Evolutionary conservation across 2,888 invertebrate genomes (phyloP).

Genomic region (Empis stercorea): DNA sequence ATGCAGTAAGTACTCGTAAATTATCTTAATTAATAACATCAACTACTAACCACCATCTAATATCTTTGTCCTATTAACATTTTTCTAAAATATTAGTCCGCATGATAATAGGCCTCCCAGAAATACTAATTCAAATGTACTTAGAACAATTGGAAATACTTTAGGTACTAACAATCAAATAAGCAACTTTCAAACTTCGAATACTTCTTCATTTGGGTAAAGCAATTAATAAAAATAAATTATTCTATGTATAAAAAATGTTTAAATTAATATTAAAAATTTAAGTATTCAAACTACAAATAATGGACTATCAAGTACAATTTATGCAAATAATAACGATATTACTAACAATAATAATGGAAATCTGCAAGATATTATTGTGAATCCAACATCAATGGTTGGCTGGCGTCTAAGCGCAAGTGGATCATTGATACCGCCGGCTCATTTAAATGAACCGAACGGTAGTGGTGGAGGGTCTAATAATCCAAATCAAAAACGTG

Average conservation of each 20-base stretch:
- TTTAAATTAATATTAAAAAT: no score
- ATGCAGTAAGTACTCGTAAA: slow-evolving; percentile 48
- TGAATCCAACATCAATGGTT: slow-evolving; percentile 33
- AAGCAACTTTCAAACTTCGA: slow-evolving; percentile 34
- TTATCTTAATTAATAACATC: no score
- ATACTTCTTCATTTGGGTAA: slow-evolving; percentile 31
- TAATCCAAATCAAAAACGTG: slow-evolving; percentile 39
- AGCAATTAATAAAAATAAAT: not conserved
- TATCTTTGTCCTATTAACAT: not conserved
- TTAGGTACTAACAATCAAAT: slow-evolving; percentile 35
- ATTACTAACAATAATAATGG: slow-evolving; percentile 21
- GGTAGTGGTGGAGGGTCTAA: slow-evolving; percentile 24
- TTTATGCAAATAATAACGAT: slow-evolving; percentile 9
- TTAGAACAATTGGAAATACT: slow-evolving; percentile 36
- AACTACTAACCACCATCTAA: not conserved
- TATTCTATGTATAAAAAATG: no score
- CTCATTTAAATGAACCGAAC: slow-evolving; percentile 22
- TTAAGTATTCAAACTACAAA: slow-evolving; percentile 22
- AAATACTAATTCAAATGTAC: slow-evolving; percentile 29
- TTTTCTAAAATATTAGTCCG: slow-evolving; percentile 21
- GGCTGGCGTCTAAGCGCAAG: slow-evolving; percentile 36
- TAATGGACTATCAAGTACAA: slow-evolving; percentile 15
- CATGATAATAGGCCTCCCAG: slow-evolving; percentile 32
- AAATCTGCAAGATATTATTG: slow-evolving; percentile 35
- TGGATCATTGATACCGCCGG: slow-evolving; percentile 35